A percentile compares a stretch with the other conserved stretches of the same genome.
Evolutionary conservation across 2,797 vertebrate species (phyloP).

Genomic region (Orientallactaga sibirica): DNA sequence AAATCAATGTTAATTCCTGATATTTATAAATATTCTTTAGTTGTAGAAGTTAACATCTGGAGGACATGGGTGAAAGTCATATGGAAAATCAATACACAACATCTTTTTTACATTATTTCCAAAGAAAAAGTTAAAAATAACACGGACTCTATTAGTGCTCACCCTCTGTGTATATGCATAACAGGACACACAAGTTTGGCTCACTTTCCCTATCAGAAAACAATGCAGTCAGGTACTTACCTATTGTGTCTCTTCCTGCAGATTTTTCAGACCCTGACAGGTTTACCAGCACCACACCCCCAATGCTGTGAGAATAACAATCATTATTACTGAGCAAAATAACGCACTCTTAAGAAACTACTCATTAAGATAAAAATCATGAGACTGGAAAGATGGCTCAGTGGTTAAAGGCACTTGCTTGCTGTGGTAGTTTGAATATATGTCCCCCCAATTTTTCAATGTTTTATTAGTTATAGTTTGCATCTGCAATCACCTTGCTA

Average conservation of each 20-base stretch:
- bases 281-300: constrained; percentile 95
- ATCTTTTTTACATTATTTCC: constrained; percentile 43
- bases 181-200: background rate
- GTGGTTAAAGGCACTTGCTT: too few relatives aligned
- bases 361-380: constrained; percentile 31
- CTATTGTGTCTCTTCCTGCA: constrained; percentile 92
- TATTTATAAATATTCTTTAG: constrained; percentile 37
- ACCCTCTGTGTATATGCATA: background rate
- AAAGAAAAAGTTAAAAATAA: constrained; percentile 12
- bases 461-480: too few relatives aligned
- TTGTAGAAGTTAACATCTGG: background rate
- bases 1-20: constrained; percentile 33
- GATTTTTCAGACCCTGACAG: constrained; percentile 94
- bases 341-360: constrained; percentile 59
- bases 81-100: constrained; percentile 32
- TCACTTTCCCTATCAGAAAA: background rate
- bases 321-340: constrained; percentile 58
- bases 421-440: too few relatives aligned
- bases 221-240: constrained; percentile 85
- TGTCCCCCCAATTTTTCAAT: too few relatives aligned
- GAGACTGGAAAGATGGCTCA: too few relatives aligned
- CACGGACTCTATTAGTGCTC: background rate
- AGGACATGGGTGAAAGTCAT: constrained; percentile 40
- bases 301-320: constrained; percentile 91
- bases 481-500: too few relatives aligned